These are phyloP conservation scores for Zaprionus taronus DNA, from an alignment of 1,140 invertebrate genomes.

Conservation along the genomic window DNA sequence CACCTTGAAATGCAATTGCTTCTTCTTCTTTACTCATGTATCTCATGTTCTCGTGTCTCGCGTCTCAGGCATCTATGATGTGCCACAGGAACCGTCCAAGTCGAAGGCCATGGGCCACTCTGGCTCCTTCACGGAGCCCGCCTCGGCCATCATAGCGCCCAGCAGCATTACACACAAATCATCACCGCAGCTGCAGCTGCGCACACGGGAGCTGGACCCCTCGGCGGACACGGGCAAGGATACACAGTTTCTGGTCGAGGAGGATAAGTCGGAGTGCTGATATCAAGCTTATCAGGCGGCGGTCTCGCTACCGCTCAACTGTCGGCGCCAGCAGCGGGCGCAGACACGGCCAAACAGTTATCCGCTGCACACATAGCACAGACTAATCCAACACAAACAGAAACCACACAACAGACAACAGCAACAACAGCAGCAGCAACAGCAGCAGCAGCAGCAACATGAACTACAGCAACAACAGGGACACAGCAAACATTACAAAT, in stretches of 20 bases:
- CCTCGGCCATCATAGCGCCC: conserved; percentile 90
- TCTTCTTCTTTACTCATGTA: background rate
- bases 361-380: conserved; percentile 73
- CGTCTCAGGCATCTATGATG: conserved; percentile 89
- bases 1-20: too few relatives aligned
- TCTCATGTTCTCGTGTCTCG: background rate
- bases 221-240: conserved; percentile 95
- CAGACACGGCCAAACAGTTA: conserved; percentile 51
- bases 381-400: conserved; percentile 39
- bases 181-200: conserved; percentile 89
- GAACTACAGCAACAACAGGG: conserved; percentile 39
- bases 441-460: conserved; percentile 28
- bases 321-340: conserved; percentile 50
- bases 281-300: conserved; percentile 73
- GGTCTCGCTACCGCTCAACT: conserved; percentile 45
- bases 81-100: conserved; percentile 90
- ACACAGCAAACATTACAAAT: conserved; percentile 72
- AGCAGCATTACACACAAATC: conserved; percentile 91
- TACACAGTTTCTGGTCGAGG: conserved; percentile 94
- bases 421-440: conserved; percentile 18
- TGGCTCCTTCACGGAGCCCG: conserved; percentile 86
- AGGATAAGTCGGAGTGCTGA: conserved; percentile 88
- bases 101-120: conserved; percentile 85
- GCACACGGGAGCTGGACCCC: conserved; percentile 92
- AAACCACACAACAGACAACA: conserved; percentile 21